Base-by-base conservation (phyloP, 2,797 vertebrate species). In the Cossypha heuglini region DNA sequence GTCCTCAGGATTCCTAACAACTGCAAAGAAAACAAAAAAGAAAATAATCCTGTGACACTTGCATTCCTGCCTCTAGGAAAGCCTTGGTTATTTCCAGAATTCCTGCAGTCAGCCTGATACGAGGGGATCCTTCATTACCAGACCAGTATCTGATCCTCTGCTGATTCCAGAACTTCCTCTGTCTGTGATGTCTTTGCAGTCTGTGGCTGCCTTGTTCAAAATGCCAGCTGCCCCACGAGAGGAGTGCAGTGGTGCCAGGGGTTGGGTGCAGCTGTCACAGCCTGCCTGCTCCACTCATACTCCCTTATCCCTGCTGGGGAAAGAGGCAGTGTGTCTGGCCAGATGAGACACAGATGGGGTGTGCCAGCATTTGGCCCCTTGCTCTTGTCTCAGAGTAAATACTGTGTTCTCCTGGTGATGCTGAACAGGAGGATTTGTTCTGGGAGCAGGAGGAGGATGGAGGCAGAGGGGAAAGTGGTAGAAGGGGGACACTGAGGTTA, bases 351-450 rank as follows among this genome's bases (percentile, higher is more conserved):
- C 61, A 52, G 49, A 22, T 42, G 52, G 22, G 29, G 1, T 43
- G 5, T 37, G 61, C 64, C 62, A 66, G 37, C 20, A 0, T 74
- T 86, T 45, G 40, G 22, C 16, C 11, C 22, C 25, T 48, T 51
- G 57, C 48, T 91, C n/a, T 85, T 66, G 59, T 86, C 68, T 91
- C 61, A 18, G 2, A 63, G 58, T 31, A 79, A 82, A 55, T 45
- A 22, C 31, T 17, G 14, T 43, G 29, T 63, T 88, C 72, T 82
- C 51, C 48, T 48, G 13, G 25, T 67, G 68, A 24, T 83, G 61
- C 61, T 86, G 3, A 88, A 11, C 85, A 79, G 75, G 16, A 79
- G 28, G 25, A 29, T 16, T 55, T 74, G 18, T 43, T 90, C 45
- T 40, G 40, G 69, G 67, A 88, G 71, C 46, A 19, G 43, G 3